These are phyloP conservation scores for Xiphorhynchus elegans DNA, from an alignment of 2,113 vertebrate genomes.

Conservation along the genomic window DNA sequence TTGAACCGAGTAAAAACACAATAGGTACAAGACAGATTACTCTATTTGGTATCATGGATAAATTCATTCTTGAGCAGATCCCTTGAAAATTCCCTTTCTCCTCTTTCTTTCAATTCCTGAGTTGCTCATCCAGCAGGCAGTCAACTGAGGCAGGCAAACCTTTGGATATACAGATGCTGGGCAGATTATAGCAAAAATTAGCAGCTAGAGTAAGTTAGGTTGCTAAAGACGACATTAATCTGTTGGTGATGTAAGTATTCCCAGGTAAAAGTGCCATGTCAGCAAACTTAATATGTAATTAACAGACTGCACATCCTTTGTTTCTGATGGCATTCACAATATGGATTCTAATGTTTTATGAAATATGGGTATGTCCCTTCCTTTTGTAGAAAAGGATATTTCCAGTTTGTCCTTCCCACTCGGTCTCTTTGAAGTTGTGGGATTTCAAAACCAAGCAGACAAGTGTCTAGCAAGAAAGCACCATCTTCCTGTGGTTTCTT, in stretches of 20 bases:
- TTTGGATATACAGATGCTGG: background rate
- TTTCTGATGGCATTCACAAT: background rate
- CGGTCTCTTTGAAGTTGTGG: background rate
- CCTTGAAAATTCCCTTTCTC: background rate
- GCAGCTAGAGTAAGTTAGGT: background rate
- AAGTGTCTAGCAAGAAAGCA: background rate
- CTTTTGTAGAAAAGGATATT: background rate
- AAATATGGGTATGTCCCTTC: background rate
- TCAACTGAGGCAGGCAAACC: rapidly evolving
- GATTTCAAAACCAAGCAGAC: background rate
- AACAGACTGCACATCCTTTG: background rate
- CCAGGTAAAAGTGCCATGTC: background rate
- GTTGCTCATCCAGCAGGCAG: background rate
- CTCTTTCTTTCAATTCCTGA: background rate
- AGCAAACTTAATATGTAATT: slow-evolving; percentile 9
- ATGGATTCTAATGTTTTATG: background rate
- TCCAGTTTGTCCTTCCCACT: background rate
- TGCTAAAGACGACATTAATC: background rate
- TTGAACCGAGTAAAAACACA: background rate
- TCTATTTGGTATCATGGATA: background rate
- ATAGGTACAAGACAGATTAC: background rate
- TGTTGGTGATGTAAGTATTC: background rate
- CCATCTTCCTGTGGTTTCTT: background rate
- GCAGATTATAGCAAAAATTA: background rate
- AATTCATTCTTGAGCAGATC: background rate